A percentile compares a stretch with the other conserved stretches of the same genome.
phyloP scores from a whole-genome alignment of 2,113 vertebrate genomes.

The Cyprinodon variegatus region DNA sequence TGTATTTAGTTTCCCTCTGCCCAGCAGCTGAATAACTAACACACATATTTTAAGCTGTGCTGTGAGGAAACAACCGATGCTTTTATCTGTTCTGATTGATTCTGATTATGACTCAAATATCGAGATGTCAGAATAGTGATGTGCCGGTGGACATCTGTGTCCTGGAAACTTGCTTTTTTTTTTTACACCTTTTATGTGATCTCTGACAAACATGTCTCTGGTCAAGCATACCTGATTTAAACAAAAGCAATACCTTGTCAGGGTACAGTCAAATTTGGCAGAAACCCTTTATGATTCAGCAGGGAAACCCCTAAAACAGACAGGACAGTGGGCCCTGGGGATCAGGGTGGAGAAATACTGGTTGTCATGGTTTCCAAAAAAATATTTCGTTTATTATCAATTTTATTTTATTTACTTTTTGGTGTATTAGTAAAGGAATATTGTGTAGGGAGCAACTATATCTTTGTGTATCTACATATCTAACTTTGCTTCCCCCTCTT shows the following conservation, averaged over 20 bases:
- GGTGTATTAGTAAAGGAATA: not conserved
- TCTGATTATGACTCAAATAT: not conserved
- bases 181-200: no score
- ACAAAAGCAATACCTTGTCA: no score
- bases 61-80: not conserved
- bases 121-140: not conserved
- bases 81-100: not conserved
- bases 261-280: not conserved
- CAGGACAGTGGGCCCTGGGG: not conserved
- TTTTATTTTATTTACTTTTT: not conserved
- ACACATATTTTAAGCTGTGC: not conserved
- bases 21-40: not conserved
- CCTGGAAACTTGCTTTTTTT: no score
- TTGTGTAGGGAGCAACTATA: not conserved
- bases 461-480: not conserved
- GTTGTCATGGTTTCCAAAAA: not conserved
- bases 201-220: no score
- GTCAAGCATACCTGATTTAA: no score
- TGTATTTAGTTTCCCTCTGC: not conserved
- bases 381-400: not conserved
- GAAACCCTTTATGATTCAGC: not conserved
- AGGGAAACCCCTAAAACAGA: no score
- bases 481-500: not conserved
- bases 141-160: not conserved
- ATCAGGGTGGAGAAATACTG: not conserved